These are phyloP conservation scores for Hypselothyrea guttata DNA, from an alignment of 2,888 invertebrate genomes.

Conservation along the genomic window DNA sequence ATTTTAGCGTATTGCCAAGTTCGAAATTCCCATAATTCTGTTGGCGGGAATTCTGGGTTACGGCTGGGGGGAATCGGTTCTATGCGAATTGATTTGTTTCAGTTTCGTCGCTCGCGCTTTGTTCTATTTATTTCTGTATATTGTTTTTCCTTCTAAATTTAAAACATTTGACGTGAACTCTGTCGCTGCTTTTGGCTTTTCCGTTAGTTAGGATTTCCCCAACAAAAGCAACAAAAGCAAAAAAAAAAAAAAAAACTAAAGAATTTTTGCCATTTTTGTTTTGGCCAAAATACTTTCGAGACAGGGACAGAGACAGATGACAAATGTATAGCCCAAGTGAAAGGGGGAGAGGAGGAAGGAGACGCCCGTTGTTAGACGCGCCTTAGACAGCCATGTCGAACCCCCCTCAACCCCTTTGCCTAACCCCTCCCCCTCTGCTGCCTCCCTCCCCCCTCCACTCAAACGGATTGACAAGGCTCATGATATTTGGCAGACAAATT, in stretches of 20 bases:
- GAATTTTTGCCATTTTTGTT: slow-evolving; percentile 67
- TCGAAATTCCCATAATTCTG: background rate
- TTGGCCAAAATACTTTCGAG: slow-evolving; percentile 31
- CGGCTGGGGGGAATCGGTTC: slow-evolving; percentile 1
- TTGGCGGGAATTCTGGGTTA: slow-evolving; percentile 11
- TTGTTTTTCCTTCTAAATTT: slow-evolving; percentile 41
- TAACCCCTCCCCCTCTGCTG: no score
- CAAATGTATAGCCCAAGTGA: no score
- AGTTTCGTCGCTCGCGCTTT: slow-evolving; percentile 1
- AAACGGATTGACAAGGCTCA: slow-evolving; percentile 60
- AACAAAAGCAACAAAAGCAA: no score
- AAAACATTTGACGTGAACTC: slow-evolving; percentile 61
- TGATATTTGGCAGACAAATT: slow-evolving; percentile 38
- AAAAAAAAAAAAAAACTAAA: slow-evolving; percentile 12
- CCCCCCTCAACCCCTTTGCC: background rate
- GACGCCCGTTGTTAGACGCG: slow-evolving; percentile 53
- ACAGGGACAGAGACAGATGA: no score
- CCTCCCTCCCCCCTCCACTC: background rate
- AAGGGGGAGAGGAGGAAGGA: background rate
- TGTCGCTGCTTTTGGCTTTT: slow-evolving; percentile 59
- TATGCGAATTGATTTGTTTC: slow-evolving; percentile 10
- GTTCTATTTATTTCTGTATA: slow-evolving; percentile 14
- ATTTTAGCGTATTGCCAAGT: slow-evolving; percentile 7
- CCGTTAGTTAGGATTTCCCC: slow-evolving; percentile 64
- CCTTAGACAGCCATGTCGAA: slow-evolving; percentile 56